Percentiles rank a stretch among this genome's conserved stretches.
phyloP scores from a whole-genome alignment of 2,888 invertebrate species.

The Philereme vetulata region DNA sequence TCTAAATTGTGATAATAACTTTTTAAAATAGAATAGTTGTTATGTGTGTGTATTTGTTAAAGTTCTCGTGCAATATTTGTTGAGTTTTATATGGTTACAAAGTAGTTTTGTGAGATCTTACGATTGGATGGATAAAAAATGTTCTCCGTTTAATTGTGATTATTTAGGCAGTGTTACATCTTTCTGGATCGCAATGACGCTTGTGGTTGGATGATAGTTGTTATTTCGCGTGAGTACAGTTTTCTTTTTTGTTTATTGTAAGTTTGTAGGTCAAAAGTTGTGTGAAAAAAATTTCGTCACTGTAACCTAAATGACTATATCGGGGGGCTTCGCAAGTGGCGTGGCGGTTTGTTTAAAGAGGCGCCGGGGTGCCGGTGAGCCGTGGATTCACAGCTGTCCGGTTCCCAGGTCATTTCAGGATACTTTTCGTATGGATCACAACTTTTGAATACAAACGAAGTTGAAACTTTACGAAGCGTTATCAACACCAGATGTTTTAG shows the following conservation, averaged over 20 bases:
- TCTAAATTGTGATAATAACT: conserved; percentile 70
- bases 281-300: conserved; percentile 55
- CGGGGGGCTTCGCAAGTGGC: conserved; percentile 62
- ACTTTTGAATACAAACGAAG: conserved; percentile 27
- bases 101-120: conserved; percentile 74
- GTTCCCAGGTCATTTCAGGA: conserved; percentile 34
- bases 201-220: conserved; percentile 80
- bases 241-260: conserved; percentile 42
- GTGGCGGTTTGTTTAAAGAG: conserved; percentile 50
- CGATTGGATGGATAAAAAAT: conserved; percentile 73
- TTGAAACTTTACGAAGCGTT: conserved; percentile 38
- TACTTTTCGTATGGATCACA: conserved; percentile 22
- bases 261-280: conserved; percentile 42
- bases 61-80: conserved; percentile 75
- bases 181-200: conserved; percentile 75
- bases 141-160: conserved; percentile 81
- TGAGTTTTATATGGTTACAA: conserved; percentile 72
- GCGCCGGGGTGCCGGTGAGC: conserved; percentile 56
- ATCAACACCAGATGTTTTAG: conserved; percentile 53
- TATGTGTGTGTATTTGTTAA: conserved; percentile 65
- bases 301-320: conserved; percentile 40
- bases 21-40: conserved; percentile 61
- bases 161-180: conserved; percentile 79
- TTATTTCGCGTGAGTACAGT: conserved; percentile 68
- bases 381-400: conserved; percentile 48